Evolutionary conservation across 2,888 invertebrate species (phyloP).

Genomic region (Andrena flavipes): DNA sequence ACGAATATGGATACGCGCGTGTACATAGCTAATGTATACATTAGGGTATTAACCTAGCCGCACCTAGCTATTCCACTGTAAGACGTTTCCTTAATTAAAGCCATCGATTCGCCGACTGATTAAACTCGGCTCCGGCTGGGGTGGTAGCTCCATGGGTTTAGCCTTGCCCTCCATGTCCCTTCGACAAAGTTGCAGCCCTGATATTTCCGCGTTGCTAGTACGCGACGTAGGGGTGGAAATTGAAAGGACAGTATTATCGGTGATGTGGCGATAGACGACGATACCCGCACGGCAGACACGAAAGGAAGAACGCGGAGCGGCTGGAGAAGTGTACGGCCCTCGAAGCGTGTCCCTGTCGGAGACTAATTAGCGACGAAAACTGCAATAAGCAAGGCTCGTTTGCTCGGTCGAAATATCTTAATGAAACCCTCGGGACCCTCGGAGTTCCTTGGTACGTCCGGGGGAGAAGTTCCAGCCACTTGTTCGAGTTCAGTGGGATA

Average conservation of each 20-base stretch:
- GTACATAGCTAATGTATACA: conserved; percentile 37
- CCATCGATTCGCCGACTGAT: conserved; percentile 75
- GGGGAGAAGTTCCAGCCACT: conserved; percentile 54
- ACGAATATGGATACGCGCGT: conserved; percentile 35
- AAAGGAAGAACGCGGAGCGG: neutral
- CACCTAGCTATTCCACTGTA: conserved; percentile 53
- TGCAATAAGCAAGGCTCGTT: conserved; percentile 71
- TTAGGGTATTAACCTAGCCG: conserved; percentile 57
- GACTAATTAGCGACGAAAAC: conserved; percentile 75
- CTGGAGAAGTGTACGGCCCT: conserved; percentile 56
- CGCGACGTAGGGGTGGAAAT: no score
- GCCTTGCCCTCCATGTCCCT: neutral
- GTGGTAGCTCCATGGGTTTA: conserved; percentile 30
- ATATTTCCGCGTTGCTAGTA: neutral
- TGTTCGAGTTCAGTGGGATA: conserved; percentile 70
- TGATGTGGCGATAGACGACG: neutral
- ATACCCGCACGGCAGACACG: conserved; percentile 5
- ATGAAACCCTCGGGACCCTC: conserved; percentile 70
- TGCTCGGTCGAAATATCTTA: conserved; percentile 70
- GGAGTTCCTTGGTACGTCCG: conserved; percentile 60
- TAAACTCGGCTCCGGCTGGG: conserved; percentile 58
- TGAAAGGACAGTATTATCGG: neutral
- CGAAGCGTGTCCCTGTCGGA: conserved; percentile 49
- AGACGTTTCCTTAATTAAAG: conserved; percentile 76
- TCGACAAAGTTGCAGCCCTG: neutral